phyloP scores from a whole-genome alignment of 64 coral and sea anemone genomes.

The Anthopleura sola region DNA sequence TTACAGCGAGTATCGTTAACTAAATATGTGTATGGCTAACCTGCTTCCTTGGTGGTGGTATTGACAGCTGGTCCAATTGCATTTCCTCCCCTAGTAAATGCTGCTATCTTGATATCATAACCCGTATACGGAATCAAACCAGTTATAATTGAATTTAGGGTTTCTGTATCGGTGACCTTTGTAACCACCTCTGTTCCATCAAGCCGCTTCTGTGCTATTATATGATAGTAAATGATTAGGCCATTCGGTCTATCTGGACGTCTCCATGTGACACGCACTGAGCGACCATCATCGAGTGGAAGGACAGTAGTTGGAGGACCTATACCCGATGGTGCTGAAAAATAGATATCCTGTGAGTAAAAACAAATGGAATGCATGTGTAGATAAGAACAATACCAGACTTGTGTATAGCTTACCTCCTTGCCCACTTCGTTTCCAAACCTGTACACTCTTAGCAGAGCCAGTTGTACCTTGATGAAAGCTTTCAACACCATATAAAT shows the following conservation, averaged over 20 bases:
- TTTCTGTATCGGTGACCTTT: conserved; percentile 40
- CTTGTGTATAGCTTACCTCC: conserved; percentile 53
- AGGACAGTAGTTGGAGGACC: conserved; percentile 36
- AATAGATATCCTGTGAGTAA: not conserved
- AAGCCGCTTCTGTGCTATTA: conserved; percentile 47
- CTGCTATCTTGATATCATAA: conserved; percentile 71
- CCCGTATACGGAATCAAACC: conserved; percentile 72
- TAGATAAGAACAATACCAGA: not conserved
- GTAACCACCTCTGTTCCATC: conserved; percentile 23
- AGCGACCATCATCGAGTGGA: conserved; percentile 53
- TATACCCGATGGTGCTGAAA: conserved; percentile 62
- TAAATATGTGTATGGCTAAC: conserved; percentile 30
- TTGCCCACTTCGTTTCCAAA: conserved; percentile 59
- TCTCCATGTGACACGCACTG: conserved; percentile 61
- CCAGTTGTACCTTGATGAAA: conserved; percentile 68
- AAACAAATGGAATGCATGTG: too few relatives aligned
- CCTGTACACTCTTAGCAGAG: conserved; percentile 64
- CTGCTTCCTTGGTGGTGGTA: conserved; percentile 75
- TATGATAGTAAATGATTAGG: conserved; percentile 59
- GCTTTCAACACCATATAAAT: conserved; percentile 81
- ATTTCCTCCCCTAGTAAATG: conserved; percentile 70
- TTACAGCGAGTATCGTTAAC: too few relatives aligned
- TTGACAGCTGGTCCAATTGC: conserved; percentile 59
- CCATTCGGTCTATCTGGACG: conserved; percentile 66
- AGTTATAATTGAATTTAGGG: conserved; percentile 62